A percentile compares a stretch with the other conserved stretches of the same genome.
phyloP scores from a whole-genome alignment of 2,113 vertebrate genomes.

The Gorilla gorilla region DNA sequence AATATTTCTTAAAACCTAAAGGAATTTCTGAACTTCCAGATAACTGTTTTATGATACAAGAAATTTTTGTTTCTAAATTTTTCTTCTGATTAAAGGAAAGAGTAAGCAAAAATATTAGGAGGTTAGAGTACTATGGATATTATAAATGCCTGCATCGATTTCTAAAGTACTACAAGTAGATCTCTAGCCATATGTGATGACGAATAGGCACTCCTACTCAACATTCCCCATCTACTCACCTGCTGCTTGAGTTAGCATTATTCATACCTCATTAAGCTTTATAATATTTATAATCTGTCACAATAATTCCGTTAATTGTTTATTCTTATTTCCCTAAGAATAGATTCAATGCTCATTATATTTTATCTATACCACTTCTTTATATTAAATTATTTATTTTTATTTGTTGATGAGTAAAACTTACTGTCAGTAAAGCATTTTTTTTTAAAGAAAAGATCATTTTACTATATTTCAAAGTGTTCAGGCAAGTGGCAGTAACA shows the following conservation, averaged over 20 bases:
- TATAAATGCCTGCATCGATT: neutral
- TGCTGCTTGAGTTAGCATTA: neutral
- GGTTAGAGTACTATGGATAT: neutral
- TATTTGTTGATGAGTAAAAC: neutral
- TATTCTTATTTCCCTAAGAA: neutral
- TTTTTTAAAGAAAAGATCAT: neutral
- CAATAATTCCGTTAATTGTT: neutral
- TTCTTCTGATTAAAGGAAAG: neutral
- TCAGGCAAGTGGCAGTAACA: neutral
- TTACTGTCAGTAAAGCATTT: neutral
- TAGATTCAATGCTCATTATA: neutral
- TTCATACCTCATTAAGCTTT: neutral
- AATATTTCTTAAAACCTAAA: neutral
- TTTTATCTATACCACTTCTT: neutral
- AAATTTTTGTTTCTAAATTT: neutral
- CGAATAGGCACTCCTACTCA: neutral
- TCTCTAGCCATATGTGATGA: neutral
- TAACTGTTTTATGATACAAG: neutral
- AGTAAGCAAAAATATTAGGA: neutral
- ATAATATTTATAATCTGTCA: neutral
- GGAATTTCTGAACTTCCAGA: neutral
- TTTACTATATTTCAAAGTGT: neutral
- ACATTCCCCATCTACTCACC: neutral
- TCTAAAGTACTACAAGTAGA: neutral
- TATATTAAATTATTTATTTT: neutral